Evolutionary conservation across 2,113 vertebrate genomes (phyloP).

Genomic region (Microtus richardsoni): DNA sequence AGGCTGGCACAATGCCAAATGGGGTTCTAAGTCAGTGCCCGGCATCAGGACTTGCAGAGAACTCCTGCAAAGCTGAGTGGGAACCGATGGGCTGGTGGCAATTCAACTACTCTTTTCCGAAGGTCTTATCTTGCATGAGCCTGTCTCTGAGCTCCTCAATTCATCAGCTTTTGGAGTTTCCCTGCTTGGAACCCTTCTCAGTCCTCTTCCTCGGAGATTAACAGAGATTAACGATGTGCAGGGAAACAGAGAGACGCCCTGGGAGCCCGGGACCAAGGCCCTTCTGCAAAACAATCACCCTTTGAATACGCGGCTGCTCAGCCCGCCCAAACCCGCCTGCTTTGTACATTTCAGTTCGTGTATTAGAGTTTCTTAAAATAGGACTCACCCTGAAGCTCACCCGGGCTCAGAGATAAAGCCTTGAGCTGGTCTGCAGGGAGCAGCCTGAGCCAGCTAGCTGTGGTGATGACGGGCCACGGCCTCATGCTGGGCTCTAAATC

Average conservation of each 20-base stretch:
- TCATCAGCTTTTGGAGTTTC: constrained; percentile 30
- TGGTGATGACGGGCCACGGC: constrained; percentile 13
- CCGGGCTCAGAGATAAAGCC: constrained; percentile 9
- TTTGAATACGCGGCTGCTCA: constrained; percentile 18
- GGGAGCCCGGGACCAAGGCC: background rate
- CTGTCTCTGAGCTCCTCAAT: constrained; percentile 17
- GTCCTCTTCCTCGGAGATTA: constrained; percentile 56
- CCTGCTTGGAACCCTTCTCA: background rate
- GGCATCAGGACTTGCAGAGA: background rate
- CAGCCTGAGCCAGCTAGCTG: constrained; percentile 6
- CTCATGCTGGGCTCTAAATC: constrained; percentile 66
- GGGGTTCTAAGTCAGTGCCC: background rate
- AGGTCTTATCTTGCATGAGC: background rate
- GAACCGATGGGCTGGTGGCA: background rate
- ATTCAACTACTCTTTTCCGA: background rate
- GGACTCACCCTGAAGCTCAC: constrained; percentile 42
- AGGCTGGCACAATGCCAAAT: background rate
- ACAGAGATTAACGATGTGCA: constrained; percentile 61
- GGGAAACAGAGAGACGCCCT: background rate
- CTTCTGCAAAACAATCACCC: constrained; percentile 44
- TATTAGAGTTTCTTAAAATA: constrained; percentile 66
- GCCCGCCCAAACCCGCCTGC: constrained; percentile 32
- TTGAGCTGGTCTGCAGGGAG: constrained; percentile 62
- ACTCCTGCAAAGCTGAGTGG: background rate
- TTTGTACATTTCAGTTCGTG: constrained; percentile 8